phyloP scores from a whole-genome alignment of 2,888 invertebrate genomes.

The Myopa testacea region DNA sequence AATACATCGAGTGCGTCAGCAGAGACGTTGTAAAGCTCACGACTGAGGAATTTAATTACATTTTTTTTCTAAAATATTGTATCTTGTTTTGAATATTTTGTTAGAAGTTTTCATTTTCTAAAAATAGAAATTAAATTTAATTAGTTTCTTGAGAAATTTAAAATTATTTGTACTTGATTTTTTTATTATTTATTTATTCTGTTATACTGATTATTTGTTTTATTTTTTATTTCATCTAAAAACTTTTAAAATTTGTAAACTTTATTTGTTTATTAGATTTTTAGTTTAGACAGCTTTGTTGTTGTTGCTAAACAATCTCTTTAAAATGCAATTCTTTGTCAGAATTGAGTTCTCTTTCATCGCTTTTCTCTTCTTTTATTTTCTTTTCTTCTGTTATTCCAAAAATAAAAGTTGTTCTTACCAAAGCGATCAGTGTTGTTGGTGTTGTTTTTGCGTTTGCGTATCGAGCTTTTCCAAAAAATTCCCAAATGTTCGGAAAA shows the following conservation, averaged over 20 bases:
- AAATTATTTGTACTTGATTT: not conserved
- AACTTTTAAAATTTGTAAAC: not conserved
- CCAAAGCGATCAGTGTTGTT: slow-evolving; percentile 3
- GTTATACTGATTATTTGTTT: not conserved
- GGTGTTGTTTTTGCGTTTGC: slow-evolving; percentile 4
- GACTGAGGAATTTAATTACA: not conserved
- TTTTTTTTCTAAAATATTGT: not conserved
- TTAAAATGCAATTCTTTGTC: too few species aligned
- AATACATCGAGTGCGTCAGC: too few species aligned
- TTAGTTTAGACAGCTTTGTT: not conserved
- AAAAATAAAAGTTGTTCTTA: slow-evolving; percentile 2
- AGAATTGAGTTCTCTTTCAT: too few species aligned
- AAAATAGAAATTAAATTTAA: not conserved
- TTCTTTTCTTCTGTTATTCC: not conserved
- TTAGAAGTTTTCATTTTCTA: not conserved
- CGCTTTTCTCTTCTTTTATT: slow-evolving; percentile 3
- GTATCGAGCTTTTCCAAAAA: slow-evolving; percentile 28
- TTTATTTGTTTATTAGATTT: not conserved
- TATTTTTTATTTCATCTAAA: not conserved
- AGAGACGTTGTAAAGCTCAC: too few species aligned
- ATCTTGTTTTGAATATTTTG: not conserved
- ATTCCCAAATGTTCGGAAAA: not conserved
- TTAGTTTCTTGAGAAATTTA: not conserved
- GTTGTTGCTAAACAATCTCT: too few species aligned
- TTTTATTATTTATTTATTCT: not conserved